Conservation (phyloP, 2,797 vertebrate species). For the Squalus acanthias region DNA sequence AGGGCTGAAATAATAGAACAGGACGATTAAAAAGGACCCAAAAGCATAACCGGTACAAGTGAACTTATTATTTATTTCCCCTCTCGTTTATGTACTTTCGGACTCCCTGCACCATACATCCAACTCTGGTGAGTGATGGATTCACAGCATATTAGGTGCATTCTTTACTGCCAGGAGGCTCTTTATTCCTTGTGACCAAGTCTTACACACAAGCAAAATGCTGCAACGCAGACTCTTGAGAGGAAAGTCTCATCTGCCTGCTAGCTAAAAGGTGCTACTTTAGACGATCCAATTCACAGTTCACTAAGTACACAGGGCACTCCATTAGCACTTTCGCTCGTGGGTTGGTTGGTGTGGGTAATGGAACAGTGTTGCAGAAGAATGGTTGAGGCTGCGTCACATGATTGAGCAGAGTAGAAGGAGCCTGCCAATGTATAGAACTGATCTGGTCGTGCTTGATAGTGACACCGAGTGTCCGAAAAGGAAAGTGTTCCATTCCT, state of each 20-base stretch:
- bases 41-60: background rate
- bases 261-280: background rate
- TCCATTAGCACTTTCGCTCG: background rate
- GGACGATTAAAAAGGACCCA: background rate
- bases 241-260: background rate
- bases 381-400: background rate
- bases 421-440: too few species aligned
- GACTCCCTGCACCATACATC: background rate
- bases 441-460: too few species aligned
- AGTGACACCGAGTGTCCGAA: background rate
- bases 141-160: background rate
- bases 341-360: background rate
- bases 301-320: background rate
- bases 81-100: background rate
- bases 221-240: background rate
- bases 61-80: background rate
- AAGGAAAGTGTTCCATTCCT: background rate
- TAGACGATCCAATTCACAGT: background rate
- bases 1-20: background rate
- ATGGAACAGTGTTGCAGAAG: background rate
- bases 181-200: background rate
- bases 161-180: background rate
- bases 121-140: background rate
- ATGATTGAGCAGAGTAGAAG: background rate
- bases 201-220: background rate